phyloP scores from a whole-genome alignment of 1,140 invertebrate genomes.

The Aphelenchoides avenae region DNA sequence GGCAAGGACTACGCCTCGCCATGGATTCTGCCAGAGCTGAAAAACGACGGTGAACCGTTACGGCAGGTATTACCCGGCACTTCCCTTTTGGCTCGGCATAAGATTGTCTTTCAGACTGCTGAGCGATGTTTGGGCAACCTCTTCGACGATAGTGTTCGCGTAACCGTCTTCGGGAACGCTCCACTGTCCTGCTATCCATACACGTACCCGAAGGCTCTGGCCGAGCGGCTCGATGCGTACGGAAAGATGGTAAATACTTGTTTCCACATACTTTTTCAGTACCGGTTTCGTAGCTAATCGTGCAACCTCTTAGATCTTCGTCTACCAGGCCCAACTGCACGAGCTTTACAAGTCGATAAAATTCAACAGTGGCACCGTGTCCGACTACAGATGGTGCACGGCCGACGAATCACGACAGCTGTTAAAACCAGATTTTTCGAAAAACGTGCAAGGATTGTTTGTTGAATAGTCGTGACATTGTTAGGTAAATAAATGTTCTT shows the following conservation, averaged over 20 bases:
- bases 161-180: slow-evolving; percentile 40
- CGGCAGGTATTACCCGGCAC: slow-evolving; percentile 32
- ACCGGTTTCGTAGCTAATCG: neutral
- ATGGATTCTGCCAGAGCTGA: slow-evolving; percentile 49
- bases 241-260: slow-evolving; percentile 26
- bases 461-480: no score
- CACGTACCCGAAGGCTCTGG: slow-evolving; percentile 21
- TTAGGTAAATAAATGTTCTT: no score
- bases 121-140: slow-evolving; percentile 37
- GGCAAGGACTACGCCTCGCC: slow-evolving; percentile 25
- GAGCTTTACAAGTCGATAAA: neutral
- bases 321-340: slow-evolving; percentile 36
- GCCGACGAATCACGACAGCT: no score
- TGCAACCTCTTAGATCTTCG: slow-evolving; percentile 49
- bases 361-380: slow-evolving; percentile 20
- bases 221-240: slow-evolving; percentile 10
- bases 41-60: slow-evolving; percentile 49
- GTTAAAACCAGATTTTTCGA: no score
- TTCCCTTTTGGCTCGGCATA: slow-evolving; percentile 16
- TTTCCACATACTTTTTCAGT: slow-evolving; percentile 1
- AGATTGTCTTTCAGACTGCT: slow-evolving; percentile 39
- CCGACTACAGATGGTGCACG: slow-evolving; percentile 42
- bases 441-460: no score
- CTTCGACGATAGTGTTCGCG: slow-evolving; percentile 16
- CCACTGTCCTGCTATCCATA: slow-evolving; percentile 29